Percentiles rank a stretch among this genome's conserved stretches.
Evolutionary conservation across 2,113 vertebrate species (phyloP).

Genomic region (Baryphthengus martii): DNA sequence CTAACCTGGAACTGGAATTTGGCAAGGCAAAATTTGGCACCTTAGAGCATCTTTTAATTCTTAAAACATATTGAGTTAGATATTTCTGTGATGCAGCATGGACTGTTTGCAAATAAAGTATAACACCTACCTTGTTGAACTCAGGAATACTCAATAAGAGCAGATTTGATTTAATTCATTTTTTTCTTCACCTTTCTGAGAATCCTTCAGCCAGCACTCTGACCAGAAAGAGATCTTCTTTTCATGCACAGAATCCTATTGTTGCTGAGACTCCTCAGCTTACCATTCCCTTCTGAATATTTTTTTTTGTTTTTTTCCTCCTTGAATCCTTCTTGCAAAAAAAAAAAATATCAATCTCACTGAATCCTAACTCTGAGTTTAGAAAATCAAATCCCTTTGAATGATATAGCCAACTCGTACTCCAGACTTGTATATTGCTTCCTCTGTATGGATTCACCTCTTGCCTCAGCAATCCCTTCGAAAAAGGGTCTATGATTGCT

Average conservation of each 20-base stretch:
- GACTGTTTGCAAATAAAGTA: neutral
- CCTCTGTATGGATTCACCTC: neutral
- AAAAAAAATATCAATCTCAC: neutral
- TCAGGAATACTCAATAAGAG: neutral
- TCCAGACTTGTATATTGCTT: neutral
- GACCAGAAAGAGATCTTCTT: neutral
- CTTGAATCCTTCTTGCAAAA: neutral
- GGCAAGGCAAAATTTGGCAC: neutral
- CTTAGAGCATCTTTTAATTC: neutral
- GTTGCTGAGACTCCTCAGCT: neutral
- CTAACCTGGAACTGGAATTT: constrained; percentile 6
- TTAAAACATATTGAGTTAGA: neutral
- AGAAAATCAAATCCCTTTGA: neutral
- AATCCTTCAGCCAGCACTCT: neutral
- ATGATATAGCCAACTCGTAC: neutral
- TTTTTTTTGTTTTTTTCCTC: neutral
- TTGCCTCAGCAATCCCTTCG: neutral
- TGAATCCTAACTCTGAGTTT: neutral
- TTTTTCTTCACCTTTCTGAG: neutral
- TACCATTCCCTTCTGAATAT: neutral
- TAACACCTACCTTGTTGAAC: neutral
- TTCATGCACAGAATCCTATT: neutral
- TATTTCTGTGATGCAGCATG: neutral
- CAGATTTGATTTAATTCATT: neutral
- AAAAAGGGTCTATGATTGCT: neutral